Evolutionary conservation across 2,888 invertebrate species (phyloP).

Genomic region (Philhelius pedissequus): DNA sequence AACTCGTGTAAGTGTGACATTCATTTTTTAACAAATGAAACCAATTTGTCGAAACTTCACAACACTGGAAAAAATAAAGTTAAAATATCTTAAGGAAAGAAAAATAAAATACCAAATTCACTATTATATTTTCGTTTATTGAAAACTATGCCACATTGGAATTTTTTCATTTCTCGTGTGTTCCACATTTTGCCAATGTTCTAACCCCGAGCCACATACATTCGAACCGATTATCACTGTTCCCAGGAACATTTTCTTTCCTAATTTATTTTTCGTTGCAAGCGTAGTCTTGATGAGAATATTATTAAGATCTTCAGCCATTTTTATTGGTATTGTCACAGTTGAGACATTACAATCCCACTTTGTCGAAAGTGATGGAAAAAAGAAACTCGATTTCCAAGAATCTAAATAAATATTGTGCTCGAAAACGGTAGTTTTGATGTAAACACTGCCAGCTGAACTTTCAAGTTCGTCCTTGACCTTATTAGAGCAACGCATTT

Average conservation of each 20-base stretch:
- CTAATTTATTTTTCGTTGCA: slow-evolving; percentile 78
- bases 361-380: slow-evolving; percentile 87
- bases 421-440: slow-evolving; percentile 88
- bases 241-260: slow-evolving; percentile 77
- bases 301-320: slow-evolving; percentile 73
- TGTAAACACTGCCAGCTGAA: slow-evolving; percentile 82
- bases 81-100: not conserved
- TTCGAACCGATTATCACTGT: slow-evolving; percentile 74
- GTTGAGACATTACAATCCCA: slow-evolving; percentile 81
- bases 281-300: slow-evolving; percentile 76
- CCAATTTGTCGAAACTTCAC: not conserved
- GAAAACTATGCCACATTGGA: slow-evolving; percentile 77
- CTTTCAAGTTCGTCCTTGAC: slow-evolving; percentile 78
- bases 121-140: slow-evolving; percentile 69
- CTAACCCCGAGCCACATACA: slow-evolving; percentile 71
- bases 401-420: slow-evolving; percentile 81
- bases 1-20: too few relatives aligned
- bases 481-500: slow-evolving; percentile 78
- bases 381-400: slow-evolving; percentile 88
- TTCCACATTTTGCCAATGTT: slow-evolving; percentile 74
- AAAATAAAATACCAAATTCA: not conserved
- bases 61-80: too few relatives aligned
- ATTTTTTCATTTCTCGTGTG: slow-evolving; percentile 74
- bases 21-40: too few relatives aligned
- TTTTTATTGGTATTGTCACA: slow-evolving; percentile 74